A percentile compares a stretch with the other conserved stretches of the same genome.
phyloP scores from a whole-genome alignment of 2,797 vertebrate species.

The Choloepus didactylus region DNA sequence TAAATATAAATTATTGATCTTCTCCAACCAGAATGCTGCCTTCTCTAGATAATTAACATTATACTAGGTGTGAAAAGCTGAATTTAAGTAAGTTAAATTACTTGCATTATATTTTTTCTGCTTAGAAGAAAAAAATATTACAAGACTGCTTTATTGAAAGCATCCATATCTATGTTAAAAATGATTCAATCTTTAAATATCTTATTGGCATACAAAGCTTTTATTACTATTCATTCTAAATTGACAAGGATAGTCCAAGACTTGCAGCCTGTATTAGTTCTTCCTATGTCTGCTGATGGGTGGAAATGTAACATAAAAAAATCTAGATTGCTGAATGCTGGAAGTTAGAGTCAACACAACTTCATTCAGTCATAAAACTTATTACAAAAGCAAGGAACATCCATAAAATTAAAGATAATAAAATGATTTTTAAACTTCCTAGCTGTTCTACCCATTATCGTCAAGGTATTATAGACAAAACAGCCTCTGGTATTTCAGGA shows the following conservation, averaged over 20 bases:
- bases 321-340: neutral
- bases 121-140: conserved; percentile 57
- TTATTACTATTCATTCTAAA: conserved; percentile 44
- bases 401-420: conserved; percentile 40
- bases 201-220: conserved; percentile 25
- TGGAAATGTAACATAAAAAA: neutral
- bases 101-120: conserved; percentile 34
- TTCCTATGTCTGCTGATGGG: neutral
- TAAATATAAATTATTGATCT: conserved; percentile 57
- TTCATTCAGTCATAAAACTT: conserved; percentile 31
- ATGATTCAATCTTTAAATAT: conserved; percentile 43
- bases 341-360: neutral
- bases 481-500: neutral
- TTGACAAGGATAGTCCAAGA: neutral
- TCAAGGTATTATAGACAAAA: neutral
- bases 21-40: conserved; percentile 31
- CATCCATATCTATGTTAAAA: conserved; percentile 66
- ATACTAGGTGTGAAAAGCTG: neutral
- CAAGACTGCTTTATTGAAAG: conserved; percentile 9
- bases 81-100: conserved; percentile 32
- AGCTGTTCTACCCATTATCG: neutral
- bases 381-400: conserved; percentile 13
- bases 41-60: conserved; percentile 40
- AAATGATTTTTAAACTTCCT: conserved; percentile 5
- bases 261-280: neutral